These are phyloP conservation scores for Channallabes apus DNA, from an alignment of 2,797 vertebrate genomes.

Conservation along the genomic window DNA sequence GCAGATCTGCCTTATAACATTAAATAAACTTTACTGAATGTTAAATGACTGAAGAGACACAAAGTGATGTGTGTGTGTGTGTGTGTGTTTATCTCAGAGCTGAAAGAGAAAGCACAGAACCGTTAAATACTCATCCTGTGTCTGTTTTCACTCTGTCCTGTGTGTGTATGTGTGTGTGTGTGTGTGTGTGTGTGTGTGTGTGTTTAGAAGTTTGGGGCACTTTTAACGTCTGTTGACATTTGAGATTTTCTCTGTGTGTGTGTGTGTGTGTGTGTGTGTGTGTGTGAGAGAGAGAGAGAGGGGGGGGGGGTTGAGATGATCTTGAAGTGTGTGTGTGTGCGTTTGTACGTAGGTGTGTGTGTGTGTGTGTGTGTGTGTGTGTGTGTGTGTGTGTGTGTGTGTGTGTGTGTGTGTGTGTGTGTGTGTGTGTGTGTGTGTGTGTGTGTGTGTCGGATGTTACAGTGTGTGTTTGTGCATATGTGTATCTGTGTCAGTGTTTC, in stretches of 20 bases:
- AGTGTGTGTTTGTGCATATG: background rate
- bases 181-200: conserved; percentile 15
- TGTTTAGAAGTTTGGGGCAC: background rate
- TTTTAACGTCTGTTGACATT: conserved; percentile 8
- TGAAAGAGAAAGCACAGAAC: background rate
- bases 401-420: conserved; percentile 15
- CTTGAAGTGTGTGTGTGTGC: background rate
- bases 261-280: background rate
- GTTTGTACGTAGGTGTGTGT: too few species aligned
- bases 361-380: background rate
- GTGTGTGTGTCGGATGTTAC: background rate
- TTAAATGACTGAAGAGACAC: background rate
- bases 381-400: background rate
- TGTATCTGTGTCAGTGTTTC: background rate
- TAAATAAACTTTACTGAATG: background rate
- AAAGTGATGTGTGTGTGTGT: background rate
- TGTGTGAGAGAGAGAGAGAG: background rate
- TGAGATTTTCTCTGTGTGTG: conserved; percentile 6
- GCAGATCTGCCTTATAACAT: background rate
- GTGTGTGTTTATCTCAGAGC: background rate
- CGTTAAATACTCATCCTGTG: background rate
- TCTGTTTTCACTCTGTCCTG: background rate
- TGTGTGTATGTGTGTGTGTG: conserved; percentile 7
- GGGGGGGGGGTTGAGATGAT: background rate
- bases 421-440: conserved; percentile 23